Evolutionary conservation across 2,113 vertebrate species (phyloP), one percentile per base, ranked within the genome.

Genomic region (Trichechus manatus): DNA sequence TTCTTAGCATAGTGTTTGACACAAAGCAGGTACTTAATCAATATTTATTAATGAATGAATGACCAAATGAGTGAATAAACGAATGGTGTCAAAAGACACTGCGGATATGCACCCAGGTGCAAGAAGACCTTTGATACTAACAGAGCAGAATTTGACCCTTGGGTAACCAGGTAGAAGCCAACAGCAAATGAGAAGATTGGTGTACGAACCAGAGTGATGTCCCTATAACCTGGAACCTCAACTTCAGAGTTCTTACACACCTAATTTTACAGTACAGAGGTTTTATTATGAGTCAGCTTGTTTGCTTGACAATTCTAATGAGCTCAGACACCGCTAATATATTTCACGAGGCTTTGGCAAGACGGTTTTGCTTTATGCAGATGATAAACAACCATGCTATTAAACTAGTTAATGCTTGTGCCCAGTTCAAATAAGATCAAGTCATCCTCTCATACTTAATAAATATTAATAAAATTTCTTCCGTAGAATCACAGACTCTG

Each of bases 271-370:
- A n/a, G 11, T 79, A 86, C 1, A 13, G 59, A 93, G 80, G 42
- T 78, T 64, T 79, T 80, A 77, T 47, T 63, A 89, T 61, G 74
- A 93, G 95, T 95, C 74, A 80, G 87, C 86, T 87, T 68, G 50
- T 82, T 89, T 90, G 79, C 42, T 68, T 75, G 74, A 86, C 64
- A 96, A 77, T 47, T 95, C 80, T 94, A 95, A 90, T 92, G 42
- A 91, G 56, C 56, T 42, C 66, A 88, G 83, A 19, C 53, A 74
- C 68, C 81, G 56, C 68, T 95, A 96, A 95, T 85, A 70, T 29
- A 77, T 90, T 91, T 74, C 33, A 63, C 15, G 31, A 56, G 27
- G 68, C 19, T 94, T 96, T 95, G 78, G 70, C 84, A 93, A 87
- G 89, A 89, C 36, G 19, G 61, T 93, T 94, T 83, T 90, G 82